Evolutionary conservation across 2,888 invertebrate species (phyloP).

Genomic region (Aelia acuminata): DNA sequence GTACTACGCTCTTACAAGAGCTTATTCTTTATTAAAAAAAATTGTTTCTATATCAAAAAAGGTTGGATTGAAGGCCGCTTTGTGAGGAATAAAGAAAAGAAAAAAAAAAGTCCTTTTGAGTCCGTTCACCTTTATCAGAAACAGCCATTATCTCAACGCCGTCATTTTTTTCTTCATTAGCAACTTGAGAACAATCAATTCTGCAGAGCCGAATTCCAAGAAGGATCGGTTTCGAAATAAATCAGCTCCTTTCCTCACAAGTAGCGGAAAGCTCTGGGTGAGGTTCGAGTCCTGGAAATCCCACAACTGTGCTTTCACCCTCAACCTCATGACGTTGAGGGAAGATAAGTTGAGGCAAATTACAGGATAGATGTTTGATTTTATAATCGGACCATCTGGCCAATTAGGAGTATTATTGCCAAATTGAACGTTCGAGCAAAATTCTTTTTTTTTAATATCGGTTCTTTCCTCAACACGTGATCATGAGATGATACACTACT

Average conservation of each 20-base stretch:
- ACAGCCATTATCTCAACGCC: neutral
- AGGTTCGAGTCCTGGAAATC: neutral
- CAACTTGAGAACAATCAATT: neutral
- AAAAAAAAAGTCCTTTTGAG: neutral
- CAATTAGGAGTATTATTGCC: neutral
- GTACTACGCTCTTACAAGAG: neutral
- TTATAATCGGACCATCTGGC: conserved; percentile 3
- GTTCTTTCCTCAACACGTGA: neutral
- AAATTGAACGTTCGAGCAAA: neutral
- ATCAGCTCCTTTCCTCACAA: neutral
- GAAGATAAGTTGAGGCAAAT: neutral
- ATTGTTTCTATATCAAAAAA: too few species aligned
- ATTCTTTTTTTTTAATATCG: neutral
- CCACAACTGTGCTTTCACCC: conserved; percentile 33
- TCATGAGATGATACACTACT: neutral
- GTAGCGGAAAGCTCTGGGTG: neutral
- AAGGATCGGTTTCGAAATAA: conserved; percentile 34
- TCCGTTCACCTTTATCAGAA: conserved; percentile 16
- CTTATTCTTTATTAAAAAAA: neutral
- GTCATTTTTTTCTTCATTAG: neutral
- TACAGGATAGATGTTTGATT: neutral
- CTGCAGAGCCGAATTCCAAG: neutral
- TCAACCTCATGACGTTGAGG: neutral
- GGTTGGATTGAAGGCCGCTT: neutral
- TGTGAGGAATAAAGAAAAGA: neutral